Conservation (phyloP, 2,797 vertebrate genomes). For the Gastrophryne carolinensis region DNA sequence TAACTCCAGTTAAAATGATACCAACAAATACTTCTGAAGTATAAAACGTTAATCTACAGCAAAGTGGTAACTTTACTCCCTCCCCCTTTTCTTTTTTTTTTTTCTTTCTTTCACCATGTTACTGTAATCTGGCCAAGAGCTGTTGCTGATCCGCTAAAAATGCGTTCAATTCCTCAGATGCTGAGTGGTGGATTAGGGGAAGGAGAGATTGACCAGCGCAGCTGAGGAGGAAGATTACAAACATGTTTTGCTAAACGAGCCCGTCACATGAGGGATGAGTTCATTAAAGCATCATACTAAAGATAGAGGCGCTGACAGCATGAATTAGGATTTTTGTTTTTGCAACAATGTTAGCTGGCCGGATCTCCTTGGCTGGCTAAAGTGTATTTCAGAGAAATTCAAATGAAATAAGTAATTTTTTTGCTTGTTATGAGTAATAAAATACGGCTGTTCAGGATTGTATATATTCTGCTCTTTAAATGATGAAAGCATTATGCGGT, state of each 20-base stretch:
- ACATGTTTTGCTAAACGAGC: slow-evolving; percentile 63
- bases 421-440: too few relatives aligned
- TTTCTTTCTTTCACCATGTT: background rate
- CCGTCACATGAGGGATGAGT: slow-evolving; percentile 63
- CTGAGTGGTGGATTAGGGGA: slow-evolving; percentile 70
- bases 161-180: slow-evolving; percentile 64
- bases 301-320: slow-evolving; percentile 78
- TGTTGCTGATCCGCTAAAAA: slow-evolving; percentile 62
- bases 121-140: slow-evolving; percentile 53
- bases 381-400: too few relatives aligned
- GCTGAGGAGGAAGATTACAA: slow-evolving; percentile 69
- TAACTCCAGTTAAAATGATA: too few relatives aligned
- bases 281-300: slow-evolving; percentile 67
- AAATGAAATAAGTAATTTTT: too few relatives aligned
- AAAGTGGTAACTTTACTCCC: background rate
- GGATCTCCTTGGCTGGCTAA: background rate
- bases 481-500: too few relatives aligned
- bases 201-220: slow-evolving; percentile 74
- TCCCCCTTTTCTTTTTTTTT: background rate
- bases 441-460: too few relatives aligned
- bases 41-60: too few relatives aligned
- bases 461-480: too few relatives aligned
- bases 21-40: too few relatives aligned
- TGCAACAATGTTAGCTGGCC: slow-evolving; percentile 50
- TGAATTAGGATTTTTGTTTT: slow-evolving; percentile 66